Conservation (phyloP, 2,113 vertebrate species). For the Jacana jacana region DNA sequence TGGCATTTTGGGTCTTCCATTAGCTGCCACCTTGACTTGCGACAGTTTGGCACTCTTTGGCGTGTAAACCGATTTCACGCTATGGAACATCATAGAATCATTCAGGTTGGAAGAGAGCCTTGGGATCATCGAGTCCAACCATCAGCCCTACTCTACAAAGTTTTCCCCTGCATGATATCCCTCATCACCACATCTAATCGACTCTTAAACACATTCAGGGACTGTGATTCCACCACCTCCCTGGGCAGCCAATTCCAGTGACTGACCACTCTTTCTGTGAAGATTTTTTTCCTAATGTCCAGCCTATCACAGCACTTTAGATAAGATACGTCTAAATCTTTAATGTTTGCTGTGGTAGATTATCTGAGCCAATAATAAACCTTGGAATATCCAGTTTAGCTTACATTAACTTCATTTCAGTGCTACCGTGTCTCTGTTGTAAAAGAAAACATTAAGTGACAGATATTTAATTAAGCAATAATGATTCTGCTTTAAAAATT, state of each 20-base stretch:
- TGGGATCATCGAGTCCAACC: too few species aligned
- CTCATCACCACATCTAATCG: too few species aligned
- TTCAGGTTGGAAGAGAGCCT: too few species aligned
- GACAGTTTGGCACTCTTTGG: neutral
- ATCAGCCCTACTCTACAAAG: too few species aligned
- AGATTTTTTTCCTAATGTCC: too few species aligned
- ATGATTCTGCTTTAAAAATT: slow-evolving; percentile 26
- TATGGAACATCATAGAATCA: neutral
- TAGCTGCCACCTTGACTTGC: neutral
- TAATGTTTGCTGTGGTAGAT: neutral
- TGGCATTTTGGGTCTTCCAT: neutral
- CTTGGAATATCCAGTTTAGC: neutral
- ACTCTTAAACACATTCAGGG: too few species aligned
- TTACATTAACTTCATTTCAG: neutral
- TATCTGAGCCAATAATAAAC: neutral
- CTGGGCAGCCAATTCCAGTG: too few species aligned
- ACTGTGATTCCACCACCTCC: too few species aligned
- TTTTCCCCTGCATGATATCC: too few species aligned
- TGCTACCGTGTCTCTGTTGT: neutral
- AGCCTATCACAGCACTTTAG: too few species aligned
- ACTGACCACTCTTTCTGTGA: too few species aligned
- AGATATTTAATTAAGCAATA: slow-evolving; percentile 23
- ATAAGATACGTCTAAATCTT: neutral
- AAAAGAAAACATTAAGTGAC: neutral
- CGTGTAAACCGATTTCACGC: neutral